Evolutionary conservation across 2,888 invertebrate species (phyloP).

Genomic region (Capitulum mitella): DNA sequence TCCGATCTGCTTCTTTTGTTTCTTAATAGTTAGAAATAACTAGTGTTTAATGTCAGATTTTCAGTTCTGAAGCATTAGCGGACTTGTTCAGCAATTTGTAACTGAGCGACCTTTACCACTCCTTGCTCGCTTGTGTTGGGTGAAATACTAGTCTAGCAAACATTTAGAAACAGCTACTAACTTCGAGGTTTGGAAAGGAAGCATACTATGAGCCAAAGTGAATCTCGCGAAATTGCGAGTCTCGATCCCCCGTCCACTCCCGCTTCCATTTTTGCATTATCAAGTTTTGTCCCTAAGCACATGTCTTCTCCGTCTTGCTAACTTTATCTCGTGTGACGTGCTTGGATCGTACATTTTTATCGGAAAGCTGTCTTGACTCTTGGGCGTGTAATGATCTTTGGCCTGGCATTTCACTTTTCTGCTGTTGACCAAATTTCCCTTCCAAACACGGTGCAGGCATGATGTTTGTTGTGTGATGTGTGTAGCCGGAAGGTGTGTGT

Average conservation of each 20-base stretch:
- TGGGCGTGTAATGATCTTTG: neutral
- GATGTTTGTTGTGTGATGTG: too few relatives aligned
- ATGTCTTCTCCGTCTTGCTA: neutral
- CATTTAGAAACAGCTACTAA: neutral
- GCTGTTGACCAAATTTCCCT: neutral
- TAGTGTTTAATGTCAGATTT: neutral
- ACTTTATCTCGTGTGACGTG: neutral
- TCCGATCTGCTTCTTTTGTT: neutral
- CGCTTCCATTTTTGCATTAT: neutral
- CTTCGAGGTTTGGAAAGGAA: neutral
- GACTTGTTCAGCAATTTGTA: neutral
- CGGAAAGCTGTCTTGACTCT: neutral
- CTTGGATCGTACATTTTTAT: neutral
- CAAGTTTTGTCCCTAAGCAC: neutral
- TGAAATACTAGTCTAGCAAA: constrained; percentile 10
- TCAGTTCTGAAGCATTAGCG: neutral
- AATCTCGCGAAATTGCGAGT: neutral
- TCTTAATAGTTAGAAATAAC: neutral
- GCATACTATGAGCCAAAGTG: neutral
- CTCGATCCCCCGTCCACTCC: constrained; percentile 2
- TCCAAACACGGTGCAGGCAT: constrained; percentile 1
- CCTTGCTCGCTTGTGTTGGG: constrained; percentile 23
- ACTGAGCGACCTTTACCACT: neutral
- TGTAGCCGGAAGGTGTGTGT: too few relatives aligned
- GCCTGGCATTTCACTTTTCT: neutral